Evolutionary conservation across 2,888 invertebrate genomes (phyloP).

Genomic region (Drosophila austrosaltans): DNA sequence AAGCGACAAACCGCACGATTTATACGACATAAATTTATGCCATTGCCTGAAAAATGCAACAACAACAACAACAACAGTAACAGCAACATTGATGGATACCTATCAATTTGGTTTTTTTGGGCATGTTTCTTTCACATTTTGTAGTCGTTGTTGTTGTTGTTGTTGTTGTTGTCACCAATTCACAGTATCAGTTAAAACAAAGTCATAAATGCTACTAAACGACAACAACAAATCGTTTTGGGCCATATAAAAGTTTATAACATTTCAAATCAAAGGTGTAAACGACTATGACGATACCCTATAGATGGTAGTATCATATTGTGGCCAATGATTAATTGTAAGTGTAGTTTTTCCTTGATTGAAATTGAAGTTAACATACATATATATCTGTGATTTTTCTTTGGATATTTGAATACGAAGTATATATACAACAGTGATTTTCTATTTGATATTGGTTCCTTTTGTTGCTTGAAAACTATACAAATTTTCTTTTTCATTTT

Average conservation of each 20-base stretch:
- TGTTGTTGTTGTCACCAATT: not conserved
- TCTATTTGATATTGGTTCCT: no score
- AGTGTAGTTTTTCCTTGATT: no score
- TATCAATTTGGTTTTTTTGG: not conserved
- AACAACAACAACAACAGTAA: conserved; percentile 25
- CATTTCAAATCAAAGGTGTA: no score
- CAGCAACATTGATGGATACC: conserved; percentile 9
- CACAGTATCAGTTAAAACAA: not conserved
- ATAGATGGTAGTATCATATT: not conserved
- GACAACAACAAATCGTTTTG: not conserved
- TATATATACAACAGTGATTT: no score
- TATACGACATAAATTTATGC: conserved; percentile 24
- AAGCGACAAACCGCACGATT: conserved; percentile 18
- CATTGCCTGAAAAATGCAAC: conserved; percentile 11
- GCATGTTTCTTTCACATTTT: not conserved
- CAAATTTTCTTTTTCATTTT: no score
- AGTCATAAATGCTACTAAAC: not conserved
- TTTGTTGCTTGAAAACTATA: no score
- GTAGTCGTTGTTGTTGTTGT: no score
- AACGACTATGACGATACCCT: not conserved
- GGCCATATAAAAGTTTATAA: not conserved
- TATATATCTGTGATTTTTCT: no score
- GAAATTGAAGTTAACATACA: no score
- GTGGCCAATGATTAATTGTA: no score
- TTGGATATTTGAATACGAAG: no score